Base-by-base conservation (phyloP, 2,113 vertebrate species). In the Apaloderma vittatum region DNA sequence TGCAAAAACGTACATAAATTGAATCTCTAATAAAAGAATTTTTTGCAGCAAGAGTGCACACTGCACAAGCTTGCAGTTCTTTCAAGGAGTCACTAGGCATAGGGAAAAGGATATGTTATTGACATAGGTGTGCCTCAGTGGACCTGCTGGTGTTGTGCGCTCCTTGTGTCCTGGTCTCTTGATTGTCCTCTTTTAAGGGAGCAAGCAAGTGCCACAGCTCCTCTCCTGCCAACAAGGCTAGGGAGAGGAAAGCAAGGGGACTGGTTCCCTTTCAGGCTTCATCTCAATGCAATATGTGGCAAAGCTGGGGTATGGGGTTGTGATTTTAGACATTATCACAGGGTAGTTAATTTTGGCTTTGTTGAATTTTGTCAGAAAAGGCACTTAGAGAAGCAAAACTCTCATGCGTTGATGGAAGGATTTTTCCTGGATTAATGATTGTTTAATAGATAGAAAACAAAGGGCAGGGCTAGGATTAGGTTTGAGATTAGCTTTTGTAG, bases 341-440 rank as follows among this genome's bases (percentile, higher is more conserved):
- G 18, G n/a, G n/a, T 30, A 75, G 67, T 70, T 79, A 73, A n/a
- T 70, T 80, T 90, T 88, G 3, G 13, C 26, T 88, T 88, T 40
- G 24, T 54, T 43, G 80, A 66, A 86, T 86, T 70, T 88, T 30
- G 24, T 73, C 24, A 11, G 40, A 73, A 90, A 90, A 86, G 12
- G 3, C 18, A 21, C 5, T 18, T 63, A 43, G 75, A 65, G 26
- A 85, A 87, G 51, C 29, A 55, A 75, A 79, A 13, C n/a, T 51
- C 23, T 74, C 10, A 16, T 8, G 62, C 57, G 59, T 94, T 90
- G 14, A 80, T 68, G 12, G 40, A 92, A 83, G 36, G 62, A 88
- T 80, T 94, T 95, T 95, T 92, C 83, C 91, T 84, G 91, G 93
- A 91, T 94, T 96, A 95, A 91, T 96, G 75, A 94, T 94, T 97